Evolutionary conservation across 2,888 invertebrate genomes (phyloP).

Genomic region (Drosophila phalerata): DNA sequence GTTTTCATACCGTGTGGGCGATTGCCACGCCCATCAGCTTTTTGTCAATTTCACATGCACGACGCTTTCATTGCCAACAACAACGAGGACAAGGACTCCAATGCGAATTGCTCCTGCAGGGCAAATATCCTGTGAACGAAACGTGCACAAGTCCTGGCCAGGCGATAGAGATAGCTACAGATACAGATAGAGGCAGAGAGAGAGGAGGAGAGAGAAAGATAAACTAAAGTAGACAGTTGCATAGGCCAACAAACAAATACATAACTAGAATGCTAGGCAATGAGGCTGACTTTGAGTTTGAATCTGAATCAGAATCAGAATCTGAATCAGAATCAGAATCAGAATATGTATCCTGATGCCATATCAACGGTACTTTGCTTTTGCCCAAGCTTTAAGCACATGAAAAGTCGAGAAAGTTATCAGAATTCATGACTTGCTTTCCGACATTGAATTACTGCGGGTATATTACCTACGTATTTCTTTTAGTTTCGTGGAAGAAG

Average conservation of each 20-base stretch:
- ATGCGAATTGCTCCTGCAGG: constrained; percentile 71
- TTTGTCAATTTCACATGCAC: constrained; percentile 76
- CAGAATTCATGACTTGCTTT: constrained; percentile 66
- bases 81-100: constrained; percentile 27
- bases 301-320: constrained; percentile 15
- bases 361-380: constrained; percentile 3
- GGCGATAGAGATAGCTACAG: constrained; percentile 9
- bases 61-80: constrained; percentile 61
- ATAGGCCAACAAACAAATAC: constrained; percentile 57
- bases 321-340: constrained; percentile 19
- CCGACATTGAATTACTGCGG: neutral
- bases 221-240: constrained; percentile 11
- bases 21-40: constrained; percentile 52
- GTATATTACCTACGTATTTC: neutral
- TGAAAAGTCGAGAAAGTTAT: constrained; percentile 67
- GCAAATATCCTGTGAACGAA: constrained; percentile 65
- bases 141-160: constrained; percentile 72
- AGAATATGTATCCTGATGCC: constrained; percentile 11
- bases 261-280: constrained; percentile 32
- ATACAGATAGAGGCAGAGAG: constrained; percentile 13
- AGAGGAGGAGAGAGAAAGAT: neutral
- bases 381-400: constrained; percentile 13
- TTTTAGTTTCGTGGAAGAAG: neutral
- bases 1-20: constrained; percentile 52
- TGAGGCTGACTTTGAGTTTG: constrained; percentile 21